Conservation (phyloP, 37 sponge, comb jelly and placozoan genomes). For the Ephydatia muelleri region DNA sequence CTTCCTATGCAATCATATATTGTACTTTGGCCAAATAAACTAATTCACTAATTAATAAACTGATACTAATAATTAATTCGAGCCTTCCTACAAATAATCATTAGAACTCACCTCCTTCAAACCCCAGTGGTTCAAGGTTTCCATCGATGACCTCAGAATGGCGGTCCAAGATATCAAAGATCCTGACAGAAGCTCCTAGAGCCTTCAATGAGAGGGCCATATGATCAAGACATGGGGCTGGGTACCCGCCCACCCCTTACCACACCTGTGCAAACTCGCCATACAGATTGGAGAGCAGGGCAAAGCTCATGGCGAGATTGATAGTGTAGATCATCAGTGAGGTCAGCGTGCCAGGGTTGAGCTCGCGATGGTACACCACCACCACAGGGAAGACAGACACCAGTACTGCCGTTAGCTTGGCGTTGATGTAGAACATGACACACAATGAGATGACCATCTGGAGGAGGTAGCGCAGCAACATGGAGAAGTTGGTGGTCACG, state of each 20-base stretch:
- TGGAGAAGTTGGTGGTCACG: conserved; percentile 77
- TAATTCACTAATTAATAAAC: background rate
- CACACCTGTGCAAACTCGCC: conserved; percentile 95
- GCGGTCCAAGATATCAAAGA: conserved; percentile 85
- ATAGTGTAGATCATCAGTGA: conserved; percentile 86
- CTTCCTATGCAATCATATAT: too few relatives aligned
- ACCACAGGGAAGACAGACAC: conserved; percentile 83
- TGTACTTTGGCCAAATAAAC: too few relatives aligned
- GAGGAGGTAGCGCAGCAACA: conserved; percentile 70
- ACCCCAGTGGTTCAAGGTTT: background rate
- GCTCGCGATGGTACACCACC: conserved; percentile 33
- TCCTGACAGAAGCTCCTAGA: conserved; percentile 80
- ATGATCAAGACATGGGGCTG: background rate
- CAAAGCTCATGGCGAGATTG: conserved; percentile 86
- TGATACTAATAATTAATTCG: background rate
- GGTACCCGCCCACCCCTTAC: background rate
- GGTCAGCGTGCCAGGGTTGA: conserved; percentile 53
- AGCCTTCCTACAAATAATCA: background rate
- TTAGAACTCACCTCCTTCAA: conserved; percentile 61
- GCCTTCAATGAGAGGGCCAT: conserved; percentile 45
- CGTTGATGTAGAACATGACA: conserved; percentile 80
- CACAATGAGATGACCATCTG: conserved; percentile 69
- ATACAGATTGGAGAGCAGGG: conserved; percentile 76
- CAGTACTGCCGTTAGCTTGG: conserved; percentile 77
- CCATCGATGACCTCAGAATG: conserved; percentile 65